Conservation (phyloP, 1,140 invertebrate genomes). For the Cephus cinctus region DNA sequence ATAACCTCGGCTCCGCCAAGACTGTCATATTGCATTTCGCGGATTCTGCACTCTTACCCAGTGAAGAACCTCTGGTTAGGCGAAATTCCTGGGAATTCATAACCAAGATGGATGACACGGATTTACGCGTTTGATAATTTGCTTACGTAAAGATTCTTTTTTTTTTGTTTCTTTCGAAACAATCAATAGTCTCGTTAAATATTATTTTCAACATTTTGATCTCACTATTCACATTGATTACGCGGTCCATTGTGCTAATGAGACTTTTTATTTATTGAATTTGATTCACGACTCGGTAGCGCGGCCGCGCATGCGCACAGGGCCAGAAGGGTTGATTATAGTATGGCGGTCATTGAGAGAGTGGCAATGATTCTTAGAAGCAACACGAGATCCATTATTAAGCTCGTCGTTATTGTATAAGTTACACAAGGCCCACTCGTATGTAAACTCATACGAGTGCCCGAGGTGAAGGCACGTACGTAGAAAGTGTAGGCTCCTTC, state of each 20-base stretch:
- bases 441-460: too few relatives aligned
- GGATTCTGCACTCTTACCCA: slow-evolving; percentile 27
- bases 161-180: background rate
- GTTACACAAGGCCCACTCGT: too few relatives aligned
- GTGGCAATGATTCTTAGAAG: slow-evolving; percentile 27
- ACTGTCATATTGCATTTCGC: slow-evolving; percentile 42
- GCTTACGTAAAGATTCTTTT: background rate
- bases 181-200: background rate
- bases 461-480: too few relatives aligned
- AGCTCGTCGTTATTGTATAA: too few relatives aligned
- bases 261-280: background rate
- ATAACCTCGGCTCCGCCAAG: slow-evolving; percentile 38
- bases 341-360: slow-evolving; percentile 1
- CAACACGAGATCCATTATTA: slow-evolving; percentile 25
- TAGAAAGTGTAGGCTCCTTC: too few relatives aligned
- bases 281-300: too few relatives aligned
- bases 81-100: too few relatives aligned
- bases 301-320: too few relatives aligned
- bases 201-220: background rate
- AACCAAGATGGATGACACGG: too few relatives aligned
- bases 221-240: background rate
- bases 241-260: too few relatives aligned
- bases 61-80: slow-evolving; percentile 7
- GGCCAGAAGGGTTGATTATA: too few relatives aligned
- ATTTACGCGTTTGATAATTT: too few relatives aligned